Conservation (phyloP, 2,113 vertebrate genomes). For the Oryzias curvinotus region DNA sequence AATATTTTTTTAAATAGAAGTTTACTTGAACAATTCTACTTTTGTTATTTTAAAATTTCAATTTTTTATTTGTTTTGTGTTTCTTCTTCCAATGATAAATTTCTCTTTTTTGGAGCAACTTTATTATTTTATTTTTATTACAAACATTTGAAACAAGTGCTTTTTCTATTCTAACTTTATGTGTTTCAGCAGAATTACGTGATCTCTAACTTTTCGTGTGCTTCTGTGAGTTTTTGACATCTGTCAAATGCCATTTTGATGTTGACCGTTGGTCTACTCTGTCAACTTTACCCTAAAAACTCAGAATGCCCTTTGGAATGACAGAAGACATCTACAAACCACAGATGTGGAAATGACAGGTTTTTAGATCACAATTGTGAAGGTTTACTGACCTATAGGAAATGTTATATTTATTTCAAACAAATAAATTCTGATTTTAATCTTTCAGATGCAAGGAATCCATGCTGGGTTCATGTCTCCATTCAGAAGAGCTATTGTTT, state of each 20-base stretch:
- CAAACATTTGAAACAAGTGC: no score
- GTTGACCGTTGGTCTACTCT: background rate
- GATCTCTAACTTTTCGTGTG: no score
- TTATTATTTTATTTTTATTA: no score
- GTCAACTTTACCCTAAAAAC: constrained; percentile 41
- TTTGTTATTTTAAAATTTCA: no score
- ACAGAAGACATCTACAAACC: background rate
- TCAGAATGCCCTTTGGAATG: background rate
- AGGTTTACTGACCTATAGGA: background rate
- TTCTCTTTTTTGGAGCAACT: no score
- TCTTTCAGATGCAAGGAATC: background rate
- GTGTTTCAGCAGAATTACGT: no score
- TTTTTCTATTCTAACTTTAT: no score
- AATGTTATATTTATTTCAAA: background rate
- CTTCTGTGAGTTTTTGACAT: background rate
- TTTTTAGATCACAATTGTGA: constrained; percentile 7
- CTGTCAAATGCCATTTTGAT: background rate
- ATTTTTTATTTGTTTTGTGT: no score
- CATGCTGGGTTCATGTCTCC: background rate
- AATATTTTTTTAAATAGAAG: no score
- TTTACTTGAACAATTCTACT: no score
- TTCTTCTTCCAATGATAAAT: no score
- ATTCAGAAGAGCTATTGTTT: background rate
- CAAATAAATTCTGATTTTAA: background rate
- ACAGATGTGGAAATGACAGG: no score